These are phyloP conservation scores for Aspidiotus rigidus DNA, from an alignment of 2,888 invertebrate genomes.

Conservation along the genomic window DNA sequence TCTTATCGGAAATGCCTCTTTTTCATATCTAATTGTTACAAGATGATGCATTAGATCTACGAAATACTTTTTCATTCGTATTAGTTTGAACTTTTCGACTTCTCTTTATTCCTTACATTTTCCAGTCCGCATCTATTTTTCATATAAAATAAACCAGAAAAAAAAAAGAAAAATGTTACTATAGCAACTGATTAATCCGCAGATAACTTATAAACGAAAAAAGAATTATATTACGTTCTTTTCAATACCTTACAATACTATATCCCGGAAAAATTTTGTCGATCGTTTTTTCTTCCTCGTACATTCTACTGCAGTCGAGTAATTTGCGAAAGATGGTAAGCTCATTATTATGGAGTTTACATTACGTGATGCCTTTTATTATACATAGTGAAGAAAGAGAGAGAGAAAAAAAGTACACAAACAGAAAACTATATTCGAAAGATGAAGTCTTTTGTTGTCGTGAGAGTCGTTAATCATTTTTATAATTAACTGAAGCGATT, in stretches of 20 bases:
- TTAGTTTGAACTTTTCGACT: background rate
- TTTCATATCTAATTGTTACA: background rate
- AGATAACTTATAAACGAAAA: background rate
- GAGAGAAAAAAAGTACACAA: background rate
- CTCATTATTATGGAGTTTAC: background rate
- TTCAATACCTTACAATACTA: too few relatives aligned
- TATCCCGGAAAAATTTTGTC: too few relatives aligned
- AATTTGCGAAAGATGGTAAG: too few relatives aligned
- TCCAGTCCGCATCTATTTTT: background rate
- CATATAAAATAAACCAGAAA: background rate
- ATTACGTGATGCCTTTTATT: background rate
- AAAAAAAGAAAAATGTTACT: background rate
- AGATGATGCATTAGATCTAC: background rate
- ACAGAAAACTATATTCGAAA: background rate
- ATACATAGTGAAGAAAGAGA: background rate
- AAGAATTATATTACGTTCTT: too few relatives aligned
- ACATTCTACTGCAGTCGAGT: too few relatives aligned
- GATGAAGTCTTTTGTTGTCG: background rate
- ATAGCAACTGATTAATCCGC: constrained; percentile 4
- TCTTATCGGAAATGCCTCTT: too few relatives aligned
- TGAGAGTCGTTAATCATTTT: background rate
- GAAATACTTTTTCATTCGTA: background rate
- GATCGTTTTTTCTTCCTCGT: too few relatives aligned
- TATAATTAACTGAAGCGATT: constrained; percentile 1
- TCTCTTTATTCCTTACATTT: background rate